These are phyloP conservation scores for Nematolebias whitei DNA, from an alignment of 2,113 vertebrate genomes.

Conservation along the genomic window DNA sequence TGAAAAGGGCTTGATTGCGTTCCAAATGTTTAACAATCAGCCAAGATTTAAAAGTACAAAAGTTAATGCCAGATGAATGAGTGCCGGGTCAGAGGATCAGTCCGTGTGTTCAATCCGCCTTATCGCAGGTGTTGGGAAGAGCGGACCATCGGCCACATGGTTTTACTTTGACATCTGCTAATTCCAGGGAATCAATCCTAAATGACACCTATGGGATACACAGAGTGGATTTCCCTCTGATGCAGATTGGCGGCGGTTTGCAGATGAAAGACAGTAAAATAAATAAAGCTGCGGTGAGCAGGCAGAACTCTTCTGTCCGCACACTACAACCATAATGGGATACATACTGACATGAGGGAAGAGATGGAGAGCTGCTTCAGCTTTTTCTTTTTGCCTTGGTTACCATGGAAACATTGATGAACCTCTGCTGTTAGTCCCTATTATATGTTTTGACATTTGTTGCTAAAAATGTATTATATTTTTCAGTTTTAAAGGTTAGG, in stretches of 20 bases:
- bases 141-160: constrained; percentile 69
- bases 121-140: constrained; percentile 64
- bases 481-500: constrained; percentile 8
- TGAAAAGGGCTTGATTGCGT: constrained; percentile 11
- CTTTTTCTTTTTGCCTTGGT: constrained; percentile 41
- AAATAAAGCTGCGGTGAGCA: constrained; percentile 75
- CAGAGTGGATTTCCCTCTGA: constrained; percentile 72
- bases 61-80: constrained; percentile 16
- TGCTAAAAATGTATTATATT: constrained; percentile 29
- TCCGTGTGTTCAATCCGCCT: constrained; percentile 31
- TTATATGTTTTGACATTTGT: constrained; percentile 21
- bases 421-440: constrained; percentile 31
- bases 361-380: constrained; percentile 58
- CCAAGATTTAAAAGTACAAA: constrained; percentile 9
- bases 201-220: constrained; percentile 78
- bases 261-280: constrained; percentile 80
- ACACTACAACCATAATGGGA: constrained; percentile 73
- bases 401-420: constrained; percentile 51
- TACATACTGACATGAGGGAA: constrained; percentile 62
- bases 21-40: constrained; percentile 40
- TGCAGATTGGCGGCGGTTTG: constrained; percentile 76
- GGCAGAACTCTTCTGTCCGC: constrained; percentile 69
- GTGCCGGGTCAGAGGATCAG: neutral
- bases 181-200: constrained; percentile 79
- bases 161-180: constrained; percentile 74